Conservation (phyloP, 2,113 vertebrate species). For the Urocynchramus pylzowi region DNA sequence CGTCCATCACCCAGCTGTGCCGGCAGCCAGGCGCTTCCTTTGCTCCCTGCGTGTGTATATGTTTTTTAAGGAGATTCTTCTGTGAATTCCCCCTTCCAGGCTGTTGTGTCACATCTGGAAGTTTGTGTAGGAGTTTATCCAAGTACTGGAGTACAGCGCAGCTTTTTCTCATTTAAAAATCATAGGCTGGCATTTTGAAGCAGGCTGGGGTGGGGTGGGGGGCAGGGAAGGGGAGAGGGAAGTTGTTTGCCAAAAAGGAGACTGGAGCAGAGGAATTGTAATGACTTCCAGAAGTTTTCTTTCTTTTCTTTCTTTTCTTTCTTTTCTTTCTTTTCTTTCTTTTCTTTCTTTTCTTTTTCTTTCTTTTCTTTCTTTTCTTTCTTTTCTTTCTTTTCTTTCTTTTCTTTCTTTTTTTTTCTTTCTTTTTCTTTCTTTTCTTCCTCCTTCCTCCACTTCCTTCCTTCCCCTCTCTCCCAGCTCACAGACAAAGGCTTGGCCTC, state of each 20-base stretch:
- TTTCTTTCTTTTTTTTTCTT: too few species aligned
- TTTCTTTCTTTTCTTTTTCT: background rate
- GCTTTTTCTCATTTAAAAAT: conserved; percentile 92
- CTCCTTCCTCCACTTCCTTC: too few species aligned
- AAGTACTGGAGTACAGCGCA: conserved; percentile 80
- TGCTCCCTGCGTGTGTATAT: background rate
- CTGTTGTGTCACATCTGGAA: conserved; percentile 88
- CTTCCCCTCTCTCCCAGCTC: background rate
- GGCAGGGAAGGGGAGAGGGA: background rate
- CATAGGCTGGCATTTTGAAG: conserved; percentile 82
- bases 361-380: conserved; percentile 37
- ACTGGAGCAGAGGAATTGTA: conserved; percentile 54
- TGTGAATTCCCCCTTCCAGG: conserved; percentile 73
- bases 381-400: too few species aligned
- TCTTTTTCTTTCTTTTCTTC: conserved; percentile 35
- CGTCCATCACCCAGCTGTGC: background rate
- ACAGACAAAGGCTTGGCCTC: conserved; percentile 40
- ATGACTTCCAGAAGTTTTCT: conserved; percentile 70
- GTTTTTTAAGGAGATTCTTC: conserved; percentile 62
- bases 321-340: conserved; percentile 18
- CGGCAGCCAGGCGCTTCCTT: background rate
- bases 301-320: conserved; percentile 43
- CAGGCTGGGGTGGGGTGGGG: conserved; percentile 9
- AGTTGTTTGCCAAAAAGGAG: conserved; percentile 71
- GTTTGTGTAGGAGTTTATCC: conserved; percentile 89